These are phyloP conservation scores for Eospalax fontanierii DNA, from an alignment of 2,797 vertebrate genomes.

Conservation along the genomic window DNA sequence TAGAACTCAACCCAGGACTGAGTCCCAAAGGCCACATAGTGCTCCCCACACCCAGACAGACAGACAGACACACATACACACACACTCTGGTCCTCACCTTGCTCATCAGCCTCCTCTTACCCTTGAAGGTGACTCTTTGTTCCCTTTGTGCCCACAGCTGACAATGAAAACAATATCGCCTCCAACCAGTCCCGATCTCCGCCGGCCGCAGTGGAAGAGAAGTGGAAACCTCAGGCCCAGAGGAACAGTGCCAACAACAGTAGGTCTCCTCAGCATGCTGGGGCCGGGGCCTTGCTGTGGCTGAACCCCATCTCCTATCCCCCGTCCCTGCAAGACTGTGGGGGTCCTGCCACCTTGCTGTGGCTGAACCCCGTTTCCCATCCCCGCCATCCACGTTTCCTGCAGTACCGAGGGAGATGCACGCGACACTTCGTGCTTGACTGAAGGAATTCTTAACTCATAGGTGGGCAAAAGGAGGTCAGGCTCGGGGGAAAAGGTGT, in stretches of 20 bases:
- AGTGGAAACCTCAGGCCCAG: constrained; percentile 94
- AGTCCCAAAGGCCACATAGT: background rate
- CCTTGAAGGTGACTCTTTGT: constrained; percentile 38
- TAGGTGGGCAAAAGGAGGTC: background rate
- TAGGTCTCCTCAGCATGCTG: constrained; percentile 86
- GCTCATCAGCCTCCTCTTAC: background rate
- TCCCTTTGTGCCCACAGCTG: constrained; percentile 91
- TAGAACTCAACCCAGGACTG: background rate
- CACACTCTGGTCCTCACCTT: fast-evolving
- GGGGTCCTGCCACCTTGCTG: too few species aligned
- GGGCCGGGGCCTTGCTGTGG: fast-evolving
- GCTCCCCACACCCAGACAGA: too few species aligned
- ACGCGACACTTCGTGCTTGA: background rate
- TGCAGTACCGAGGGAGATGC: fast-evolving
- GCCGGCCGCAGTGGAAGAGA: constrained; percentile 93
- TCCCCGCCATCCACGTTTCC: too few species aligned
- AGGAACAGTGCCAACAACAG: constrained; percentile 96
- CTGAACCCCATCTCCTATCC: background rate
- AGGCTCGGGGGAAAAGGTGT: background rate
- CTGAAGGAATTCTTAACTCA: background rate
- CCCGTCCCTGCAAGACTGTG: fast-evolving
- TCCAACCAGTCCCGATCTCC: constrained; percentile 95
- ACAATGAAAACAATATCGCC: constrained; percentile 97
- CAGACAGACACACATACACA: too few species aligned
- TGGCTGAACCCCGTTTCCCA: too few species aligned